Conservation (phyloP, 2,888 invertebrate genomes). For the Halictus quadricinctus region DNA sequence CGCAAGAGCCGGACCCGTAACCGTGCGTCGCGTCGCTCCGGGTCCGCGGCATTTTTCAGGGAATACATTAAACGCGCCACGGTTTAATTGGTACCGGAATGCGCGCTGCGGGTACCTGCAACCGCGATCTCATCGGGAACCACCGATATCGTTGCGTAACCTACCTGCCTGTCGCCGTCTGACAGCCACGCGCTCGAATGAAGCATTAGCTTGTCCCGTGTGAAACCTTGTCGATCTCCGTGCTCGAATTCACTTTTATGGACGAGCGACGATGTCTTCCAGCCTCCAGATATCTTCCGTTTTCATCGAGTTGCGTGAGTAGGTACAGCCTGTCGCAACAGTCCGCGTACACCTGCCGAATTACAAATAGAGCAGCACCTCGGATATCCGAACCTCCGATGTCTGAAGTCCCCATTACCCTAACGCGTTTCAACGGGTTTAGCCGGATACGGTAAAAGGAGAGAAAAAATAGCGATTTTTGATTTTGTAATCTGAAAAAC, state of each 20-base stretch:
- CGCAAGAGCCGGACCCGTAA: background rate
- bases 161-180: background rate
- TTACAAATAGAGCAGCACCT: background rate
- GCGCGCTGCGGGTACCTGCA: background rate
- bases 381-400: no score
- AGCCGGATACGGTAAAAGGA: no score
- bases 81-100: conserved; percentile 38
- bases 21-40: background rate
- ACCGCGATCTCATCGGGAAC: conserved; percentile 22
- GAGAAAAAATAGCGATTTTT: no score
- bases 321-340: background rate
- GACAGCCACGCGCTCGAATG: background rate
- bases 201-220: background rate
- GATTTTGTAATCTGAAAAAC: no score
- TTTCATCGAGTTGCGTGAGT: background rate
- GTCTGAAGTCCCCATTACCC: no score
- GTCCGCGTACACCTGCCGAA: background rate
- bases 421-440: no score
- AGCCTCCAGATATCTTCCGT: background rate
- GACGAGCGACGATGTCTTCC: background rate
- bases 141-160: conserved; percentile 22
- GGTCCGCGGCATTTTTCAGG: conserved; percentile 22
- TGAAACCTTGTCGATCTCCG: background rate
- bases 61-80: conserved; percentile 30
- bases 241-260: background rate